Percentiles rank a stretch among this genome's conserved stretches.
Conservation (phyloP, 2,888 invertebrate species). For the Dryobota labecula region DNA sequence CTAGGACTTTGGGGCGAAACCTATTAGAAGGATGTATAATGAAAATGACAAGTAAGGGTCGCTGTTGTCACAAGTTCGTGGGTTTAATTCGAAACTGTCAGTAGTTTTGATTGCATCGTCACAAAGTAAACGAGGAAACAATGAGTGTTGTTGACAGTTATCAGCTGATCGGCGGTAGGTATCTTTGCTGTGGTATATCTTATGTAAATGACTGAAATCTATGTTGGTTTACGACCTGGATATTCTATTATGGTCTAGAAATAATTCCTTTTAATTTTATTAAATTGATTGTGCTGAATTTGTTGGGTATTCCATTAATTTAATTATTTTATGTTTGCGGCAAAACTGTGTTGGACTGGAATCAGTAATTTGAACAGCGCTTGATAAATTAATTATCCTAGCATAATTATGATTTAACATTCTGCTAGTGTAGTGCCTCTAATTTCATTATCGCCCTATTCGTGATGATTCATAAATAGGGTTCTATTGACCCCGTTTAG, state of each 20-base stretch:
- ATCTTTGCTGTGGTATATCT: conserved; percentile 31
- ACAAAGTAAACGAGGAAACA: conserved; percentile 56
- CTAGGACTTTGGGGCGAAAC: conserved; percentile 52
- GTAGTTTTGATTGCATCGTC: conserved; percentile 63
- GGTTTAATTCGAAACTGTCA: conserved; percentile 62
- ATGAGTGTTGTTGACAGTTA: conserved; percentile 66
- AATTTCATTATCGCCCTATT: conserved; percentile 37
- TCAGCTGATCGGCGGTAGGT: conserved; percentile 71
- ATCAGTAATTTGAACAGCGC: conserved; percentile 14
- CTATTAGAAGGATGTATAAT: conserved; percentile 64
- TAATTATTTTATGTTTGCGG: conserved; percentile 25
- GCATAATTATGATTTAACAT: conserved; percentile 42
- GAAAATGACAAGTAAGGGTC: conserved; percentile 65
- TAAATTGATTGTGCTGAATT: conserved; percentile 15
- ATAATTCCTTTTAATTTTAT: conserved; percentile 9
- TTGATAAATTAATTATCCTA: conserved; percentile 39
- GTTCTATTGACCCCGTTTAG: conserved; percentile 16
- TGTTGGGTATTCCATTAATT: conserved; percentile 2
- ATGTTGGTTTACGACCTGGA: not conserved
- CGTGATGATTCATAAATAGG: conserved; percentile 41
- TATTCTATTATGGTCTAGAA: conserved; percentile 7
- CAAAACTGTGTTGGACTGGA: conserved; percentile 15
- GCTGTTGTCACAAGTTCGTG: conserved; percentile 62
- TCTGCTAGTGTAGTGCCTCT: conserved; percentile 33
- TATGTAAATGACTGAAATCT: conserved; percentile 11